These are phyloP conservation scores for Portevinia maculata DNA, from an alignment of 2,888 invertebrate species.

Conservation along the genomic window DNA sequence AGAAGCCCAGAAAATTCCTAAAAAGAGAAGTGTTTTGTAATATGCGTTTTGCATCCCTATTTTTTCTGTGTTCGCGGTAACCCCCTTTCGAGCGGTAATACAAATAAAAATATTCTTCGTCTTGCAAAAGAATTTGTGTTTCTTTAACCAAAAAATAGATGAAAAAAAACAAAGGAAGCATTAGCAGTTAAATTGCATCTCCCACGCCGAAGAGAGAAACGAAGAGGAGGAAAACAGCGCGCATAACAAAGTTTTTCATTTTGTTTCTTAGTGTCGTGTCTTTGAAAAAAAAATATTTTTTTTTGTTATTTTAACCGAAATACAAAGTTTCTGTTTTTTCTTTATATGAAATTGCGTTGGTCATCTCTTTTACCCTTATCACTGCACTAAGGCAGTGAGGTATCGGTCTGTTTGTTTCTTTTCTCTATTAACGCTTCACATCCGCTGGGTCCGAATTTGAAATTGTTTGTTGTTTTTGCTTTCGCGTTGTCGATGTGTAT, in stretches of 20 bases:
- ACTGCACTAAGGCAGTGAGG: conserved; percentile 35
- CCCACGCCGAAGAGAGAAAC: conserved; percentile 27
- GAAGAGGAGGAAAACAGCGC: conserved; percentile 14
- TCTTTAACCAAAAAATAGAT: conserved; percentile 9
- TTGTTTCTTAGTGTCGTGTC: conserved; percentile 36
- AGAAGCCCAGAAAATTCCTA: conserved; percentile 69
- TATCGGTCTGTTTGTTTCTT: conserved; percentile 46
- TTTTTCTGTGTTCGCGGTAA: conserved; percentile 14
- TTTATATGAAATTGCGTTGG: conserved; percentile 70
- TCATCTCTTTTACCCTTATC: conserved; percentile 63
- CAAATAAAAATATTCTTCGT: conserved; percentile 8
- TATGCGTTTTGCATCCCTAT: conserved; percentile 28
- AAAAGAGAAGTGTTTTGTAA: conserved; percentile 62
- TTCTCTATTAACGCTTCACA: conserved; percentile 39
- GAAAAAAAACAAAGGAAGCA: conserved; percentile 11
- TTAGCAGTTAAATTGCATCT: conserved; percentile 35
- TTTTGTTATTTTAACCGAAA: conserved; percentile 54
- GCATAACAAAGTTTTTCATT: conserved; percentile 24
- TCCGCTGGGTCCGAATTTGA: conserved; percentile 2
- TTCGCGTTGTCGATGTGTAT: conserved; percentile 51
- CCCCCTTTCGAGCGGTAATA: conserved; percentile 54
- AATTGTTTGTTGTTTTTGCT: conserved; percentile 21
- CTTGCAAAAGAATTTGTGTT: conserved; percentile 25
- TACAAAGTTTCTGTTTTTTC: conserved; percentile 48
- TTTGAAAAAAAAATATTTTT: conserved; percentile 38